These are phyloP conservation scores for Pollenia angustigena DNA, from an alignment of 2,888 invertebrate genomes.

Conservation along the genomic window DNA sequence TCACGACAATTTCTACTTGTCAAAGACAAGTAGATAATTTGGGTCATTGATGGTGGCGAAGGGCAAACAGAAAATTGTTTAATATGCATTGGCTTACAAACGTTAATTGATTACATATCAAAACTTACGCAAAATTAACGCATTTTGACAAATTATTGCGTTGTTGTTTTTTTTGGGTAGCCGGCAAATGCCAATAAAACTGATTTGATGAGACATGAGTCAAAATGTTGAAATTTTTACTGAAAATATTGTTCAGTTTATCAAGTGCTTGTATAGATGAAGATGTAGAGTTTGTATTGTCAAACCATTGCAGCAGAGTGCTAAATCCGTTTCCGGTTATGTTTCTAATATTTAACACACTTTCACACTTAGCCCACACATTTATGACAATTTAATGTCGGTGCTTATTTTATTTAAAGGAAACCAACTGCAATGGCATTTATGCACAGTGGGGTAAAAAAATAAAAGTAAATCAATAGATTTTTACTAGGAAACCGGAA, in stretches of 20 bases:
- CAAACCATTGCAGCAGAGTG: conserved; percentile 33
- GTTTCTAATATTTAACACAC: conserved; percentile 11
- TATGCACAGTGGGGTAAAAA: neutral
- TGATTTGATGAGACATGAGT: neutral
- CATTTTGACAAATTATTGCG: conserved; percentile 20
- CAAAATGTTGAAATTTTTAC: conserved; percentile 3
- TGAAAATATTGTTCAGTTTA: conserved; percentile 30
- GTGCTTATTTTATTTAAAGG: neutral
- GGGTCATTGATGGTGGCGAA: neutral
- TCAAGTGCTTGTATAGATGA: neutral
- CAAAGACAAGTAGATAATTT: neutral
- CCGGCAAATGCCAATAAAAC: neutral
- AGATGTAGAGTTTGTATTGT: conserved; percentile 9
- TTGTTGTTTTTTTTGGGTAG: neutral
- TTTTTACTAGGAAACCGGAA: no score
- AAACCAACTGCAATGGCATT: neutral
- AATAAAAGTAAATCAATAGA: no score
- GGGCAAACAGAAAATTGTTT: conserved; percentile 11
- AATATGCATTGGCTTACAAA: conserved; percentile 35
- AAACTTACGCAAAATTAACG: conserved; percentile 30
- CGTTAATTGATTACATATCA: conserved; percentile 56
- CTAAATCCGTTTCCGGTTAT: conserved; percentile 45
- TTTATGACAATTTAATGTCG: conserved; percentile 33
- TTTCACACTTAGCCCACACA: neutral
- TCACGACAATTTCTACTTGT: neutral